Percentiles rank a stretch among this genome's conserved stretches.
phyloP scores from a whole-genome alignment of 2,113 vertebrate species.

The Salminus brasiliensis region DNA sequence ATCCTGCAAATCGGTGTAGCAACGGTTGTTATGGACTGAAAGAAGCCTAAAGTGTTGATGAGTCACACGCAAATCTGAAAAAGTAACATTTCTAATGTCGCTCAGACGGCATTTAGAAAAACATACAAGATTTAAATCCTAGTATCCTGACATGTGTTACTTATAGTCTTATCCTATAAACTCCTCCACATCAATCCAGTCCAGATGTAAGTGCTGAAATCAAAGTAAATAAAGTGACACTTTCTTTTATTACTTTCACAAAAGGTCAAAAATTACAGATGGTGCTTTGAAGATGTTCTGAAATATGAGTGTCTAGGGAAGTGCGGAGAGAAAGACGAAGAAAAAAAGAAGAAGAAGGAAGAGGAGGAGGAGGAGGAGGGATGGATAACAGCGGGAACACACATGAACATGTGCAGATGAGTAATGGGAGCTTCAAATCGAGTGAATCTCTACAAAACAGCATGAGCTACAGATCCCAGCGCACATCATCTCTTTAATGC shows the following conservation, averaged over 20 bases:
- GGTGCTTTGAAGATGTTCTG: conserved; percentile 11
- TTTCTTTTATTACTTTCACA: background rate
- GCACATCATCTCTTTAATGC: background rate
- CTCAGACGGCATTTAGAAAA: background rate
- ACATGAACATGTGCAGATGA: background rate
- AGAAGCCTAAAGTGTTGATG: too few relatives aligned
- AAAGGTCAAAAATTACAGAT: conserved; percentile 16
- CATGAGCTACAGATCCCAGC: background rate
- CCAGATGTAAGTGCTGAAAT: conserved; percentile 17
- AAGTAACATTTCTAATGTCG: background rate
- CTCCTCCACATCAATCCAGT: background rate
- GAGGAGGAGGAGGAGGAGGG: background rate
- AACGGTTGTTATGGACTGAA: too few relatives aligned
- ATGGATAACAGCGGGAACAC: background rate
- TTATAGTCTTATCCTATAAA: background rate
- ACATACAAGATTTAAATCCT: background rate
- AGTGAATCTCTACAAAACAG: background rate
- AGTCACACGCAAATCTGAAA: background rate
- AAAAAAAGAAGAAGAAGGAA: background rate
- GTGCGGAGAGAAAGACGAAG: background rate
- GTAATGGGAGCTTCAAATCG: background rate
- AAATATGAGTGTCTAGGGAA: conserved; percentile 1
- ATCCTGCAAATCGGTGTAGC: too few relatives aligned
- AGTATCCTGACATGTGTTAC: conserved; percentile 38
- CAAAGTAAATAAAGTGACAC: background rate